phyloP scores from a whole-genome alignment of 2,888 invertebrate genomes.

The Palloptera scutellata region DNA sequence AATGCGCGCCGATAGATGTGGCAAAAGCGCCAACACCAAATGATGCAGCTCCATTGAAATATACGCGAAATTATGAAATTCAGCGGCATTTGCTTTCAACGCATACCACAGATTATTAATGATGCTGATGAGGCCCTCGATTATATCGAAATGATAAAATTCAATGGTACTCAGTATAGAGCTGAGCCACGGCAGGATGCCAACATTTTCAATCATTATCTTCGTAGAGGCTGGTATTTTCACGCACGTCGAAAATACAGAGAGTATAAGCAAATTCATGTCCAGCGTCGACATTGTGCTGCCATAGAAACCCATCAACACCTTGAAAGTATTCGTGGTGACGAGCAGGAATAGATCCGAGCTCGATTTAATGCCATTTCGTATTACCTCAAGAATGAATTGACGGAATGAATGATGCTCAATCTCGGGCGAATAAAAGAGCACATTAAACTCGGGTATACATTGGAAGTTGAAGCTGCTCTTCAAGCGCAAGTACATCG shows the following conservation, averaged over 20 bases:
- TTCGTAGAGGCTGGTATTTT: slow-evolving; percentile 72
- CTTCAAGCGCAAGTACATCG: slow-evolving; percentile 80
- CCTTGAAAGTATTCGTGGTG: slow-evolving; percentile 78
- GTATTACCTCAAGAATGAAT: slow-evolving; percentile 81
- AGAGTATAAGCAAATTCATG: slow-evolving; percentile 73
- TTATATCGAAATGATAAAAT: slow-evolving; percentile 62
- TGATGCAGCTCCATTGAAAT: slow-evolving; percentile 51
- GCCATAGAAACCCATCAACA: slow-evolving; percentile 76
- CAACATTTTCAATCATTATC: slow-evolving; percentile 73
- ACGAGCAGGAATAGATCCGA: slow-evolving; percentile 78
- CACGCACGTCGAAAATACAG: slow-evolving; percentile 71
- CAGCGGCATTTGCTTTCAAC: slow-evolving; percentile 49
- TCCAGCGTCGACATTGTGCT: slow-evolving; percentile 71
- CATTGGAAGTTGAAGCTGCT: slow-evolving; percentile 77
- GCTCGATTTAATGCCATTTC: slow-evolving; percentile 78
- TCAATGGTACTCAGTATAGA: slow-evolving; percentile 59
- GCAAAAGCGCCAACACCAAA: slow-evolving; percentile 51
- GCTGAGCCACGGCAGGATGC: slow-evolving; percentile 76
- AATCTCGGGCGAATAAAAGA: slow-evolving; percentile 82
- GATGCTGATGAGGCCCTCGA: slow-evolving; percentile 60
- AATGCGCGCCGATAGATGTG: slow-evolving; percentile 58
- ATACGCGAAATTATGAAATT: slow-evolving; percentile 52
- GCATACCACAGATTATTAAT: slow-evolving; percentile 62
- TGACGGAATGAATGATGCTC: slow-evolving; percentile 73
- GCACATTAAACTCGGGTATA: slow-evolving; percentile 87